Percentiles rank a stretch among this genome's conserved stretches.
phyloP scores from a whole-genome alignment of 2,888 invertebrate species.

The Rotaria macrura region DNA sequence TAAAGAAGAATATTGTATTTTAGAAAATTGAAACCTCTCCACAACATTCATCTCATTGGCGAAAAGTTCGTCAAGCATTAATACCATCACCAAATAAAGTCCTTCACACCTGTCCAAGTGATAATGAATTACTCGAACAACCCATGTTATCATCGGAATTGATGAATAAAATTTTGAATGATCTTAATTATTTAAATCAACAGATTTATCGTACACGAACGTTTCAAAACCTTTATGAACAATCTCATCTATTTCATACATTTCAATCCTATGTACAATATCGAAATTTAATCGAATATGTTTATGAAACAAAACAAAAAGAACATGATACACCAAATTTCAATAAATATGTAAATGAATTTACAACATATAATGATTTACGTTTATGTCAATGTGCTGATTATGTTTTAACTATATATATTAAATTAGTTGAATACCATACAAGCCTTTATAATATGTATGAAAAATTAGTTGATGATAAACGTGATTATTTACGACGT shows the following conservation, averaged over 20 bases:
- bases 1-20: too few relatives aligned
- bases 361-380: not conserved
- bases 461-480: not conserved
- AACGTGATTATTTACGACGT: not conserved
- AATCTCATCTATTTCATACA: not conserved
- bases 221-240: not conserved
- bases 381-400: slow-evolving; percentile 13
- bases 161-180: not conserved
- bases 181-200: not conserved
- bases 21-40: not conserved
- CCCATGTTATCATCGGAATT: not conserved
- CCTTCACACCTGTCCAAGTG: not conserved
- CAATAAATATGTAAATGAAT: not conserved
- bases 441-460: not conserved
- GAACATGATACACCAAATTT: not conserved
- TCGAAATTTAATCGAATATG: not conserved
- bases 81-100: not conserved
- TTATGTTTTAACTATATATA: not conserved
- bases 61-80: slow-evolving; percentile 4
- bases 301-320: not conserved
- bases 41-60: not conserved
- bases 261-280: not conserved
- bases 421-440: not conserved
- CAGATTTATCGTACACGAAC: not conserved
- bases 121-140: not conserved